phyloP scores from a whole-genome alignment of 2,113 vertebrate species.

The Pungitius pungitius region DNA sequence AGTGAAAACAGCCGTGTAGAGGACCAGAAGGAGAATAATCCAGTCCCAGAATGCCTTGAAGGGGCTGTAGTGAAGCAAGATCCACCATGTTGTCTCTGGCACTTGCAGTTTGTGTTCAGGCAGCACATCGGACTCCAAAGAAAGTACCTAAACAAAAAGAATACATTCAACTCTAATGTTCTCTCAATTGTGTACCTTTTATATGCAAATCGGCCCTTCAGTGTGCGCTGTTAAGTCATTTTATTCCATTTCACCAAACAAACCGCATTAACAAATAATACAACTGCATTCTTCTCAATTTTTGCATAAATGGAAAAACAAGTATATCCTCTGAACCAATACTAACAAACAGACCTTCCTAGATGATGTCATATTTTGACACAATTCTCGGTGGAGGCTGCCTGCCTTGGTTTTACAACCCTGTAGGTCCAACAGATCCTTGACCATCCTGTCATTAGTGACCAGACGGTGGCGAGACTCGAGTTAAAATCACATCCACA shows the following conservation, averaged over 20 bases:
- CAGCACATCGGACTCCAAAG: conserved; percentile 90
- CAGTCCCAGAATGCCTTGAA: conserved; percentile 99
- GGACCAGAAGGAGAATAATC: conserved; percentile 94
- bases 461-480: conserved; percentile 10
- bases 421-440: conserved; percentile 42
- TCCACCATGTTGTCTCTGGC: conserved; percentile 89
- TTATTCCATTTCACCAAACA: background rate
- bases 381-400: conserved; percentile 21
- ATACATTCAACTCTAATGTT: background rate
- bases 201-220: background rate
- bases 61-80: conserved; percentile 94
- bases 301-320: background rate
- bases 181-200: background rate
- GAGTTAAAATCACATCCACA: background rate
- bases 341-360: conserved; percentile 51
- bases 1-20: conserved; percentile 94
- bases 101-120: conserved; percentile 93
- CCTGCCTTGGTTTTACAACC: conserved; percentile 36
- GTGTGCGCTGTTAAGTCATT: background rate
- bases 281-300: background rate
- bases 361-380: conserved; percentile 34
- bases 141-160: conserved; percentile 85
- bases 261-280: background rate
- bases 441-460: conserved; percentile 45
- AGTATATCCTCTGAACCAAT: background rate